These are phyloP conservation scores for Rhopalosiphum padi DNA, from an alignment of 1,140 invertebrate genomes.

Conservation along the genomic window DNA sequence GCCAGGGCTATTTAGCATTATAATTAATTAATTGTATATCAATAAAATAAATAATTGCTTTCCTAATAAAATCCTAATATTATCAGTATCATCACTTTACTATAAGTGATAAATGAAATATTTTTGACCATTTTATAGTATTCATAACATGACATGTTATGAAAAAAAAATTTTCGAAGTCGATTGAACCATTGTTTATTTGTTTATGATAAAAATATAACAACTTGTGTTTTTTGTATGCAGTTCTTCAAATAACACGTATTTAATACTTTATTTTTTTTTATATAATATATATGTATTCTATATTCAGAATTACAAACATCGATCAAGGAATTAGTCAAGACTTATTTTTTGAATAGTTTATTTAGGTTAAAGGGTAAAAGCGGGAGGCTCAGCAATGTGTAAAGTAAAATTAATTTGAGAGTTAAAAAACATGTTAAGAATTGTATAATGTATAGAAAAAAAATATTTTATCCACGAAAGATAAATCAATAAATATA, in stretches of 20 bases:
- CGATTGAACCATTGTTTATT: background rate
- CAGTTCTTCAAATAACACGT: background rate
- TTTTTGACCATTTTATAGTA: background rate
- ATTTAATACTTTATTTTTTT: no score
- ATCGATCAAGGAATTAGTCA: background rate
- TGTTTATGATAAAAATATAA: background rate
- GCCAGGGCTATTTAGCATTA: background rate
- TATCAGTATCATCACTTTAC: background rate
- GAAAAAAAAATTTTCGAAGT: background rate
- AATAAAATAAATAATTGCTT: background rate
- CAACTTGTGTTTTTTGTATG: background rate
- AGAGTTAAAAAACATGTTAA: background rate
- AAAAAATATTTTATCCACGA: background rate
- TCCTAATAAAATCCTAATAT: background rate
- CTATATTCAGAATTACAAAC: background rate
- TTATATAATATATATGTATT: no score
- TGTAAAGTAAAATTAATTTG: no score
- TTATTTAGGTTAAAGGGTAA: background rate
- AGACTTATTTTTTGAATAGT: background rate
- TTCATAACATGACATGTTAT: background rate
- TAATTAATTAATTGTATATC: background rate
- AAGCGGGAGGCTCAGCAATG: background rate
- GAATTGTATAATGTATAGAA: background rate
- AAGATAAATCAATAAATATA: background rate
- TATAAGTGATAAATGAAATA: background rate